Evolutionary conservation across 2,888 invertebrate species (phyloP).

Genomic region (Scaptomyza cyrtandrae): DNA sequence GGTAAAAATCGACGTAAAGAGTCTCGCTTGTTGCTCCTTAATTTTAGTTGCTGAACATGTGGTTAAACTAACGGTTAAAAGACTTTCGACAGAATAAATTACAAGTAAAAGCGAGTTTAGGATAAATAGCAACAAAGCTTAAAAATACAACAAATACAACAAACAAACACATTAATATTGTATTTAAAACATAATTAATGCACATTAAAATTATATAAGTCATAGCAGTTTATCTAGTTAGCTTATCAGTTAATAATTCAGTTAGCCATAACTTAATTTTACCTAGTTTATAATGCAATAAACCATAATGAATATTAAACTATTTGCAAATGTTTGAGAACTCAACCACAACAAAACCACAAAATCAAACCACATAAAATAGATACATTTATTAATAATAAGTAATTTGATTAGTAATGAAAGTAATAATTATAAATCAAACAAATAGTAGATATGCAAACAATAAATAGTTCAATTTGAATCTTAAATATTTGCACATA

Average conservation of each 20-base stretch:
- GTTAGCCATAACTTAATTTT: not conserved
- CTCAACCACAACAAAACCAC: not conserved
- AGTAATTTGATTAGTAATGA: slow-evolving; percentile 1
- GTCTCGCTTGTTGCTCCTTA: no score
- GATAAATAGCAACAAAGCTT: no score
- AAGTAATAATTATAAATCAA: slow-evolving; percentile 16
- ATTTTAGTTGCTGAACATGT: no score
- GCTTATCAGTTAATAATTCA: slow-evolving; percentile 2
- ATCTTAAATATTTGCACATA: slow-evolving; percentile 30
- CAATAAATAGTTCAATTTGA: slow-evolving; percentile 5
- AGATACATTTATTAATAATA: not conserved
- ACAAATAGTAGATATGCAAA: not conserved
- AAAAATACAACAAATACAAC: not conserved
- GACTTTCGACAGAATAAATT: no score
- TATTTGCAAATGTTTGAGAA: not conserved
- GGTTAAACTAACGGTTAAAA: no score
- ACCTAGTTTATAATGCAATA: not conserved
- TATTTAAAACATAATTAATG: not conserved
- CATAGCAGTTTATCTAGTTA: not conserved
- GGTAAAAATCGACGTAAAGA: no score
- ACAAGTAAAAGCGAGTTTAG: no score
- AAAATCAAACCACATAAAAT: not conserved
- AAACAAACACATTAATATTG: not conserved
- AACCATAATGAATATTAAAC: not conserved
- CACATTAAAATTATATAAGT: not conserved